phyloP scores from a whole-genome alignment of 1,140 invertebrate species.

The Stegodyphus mimosarum region DNA sequence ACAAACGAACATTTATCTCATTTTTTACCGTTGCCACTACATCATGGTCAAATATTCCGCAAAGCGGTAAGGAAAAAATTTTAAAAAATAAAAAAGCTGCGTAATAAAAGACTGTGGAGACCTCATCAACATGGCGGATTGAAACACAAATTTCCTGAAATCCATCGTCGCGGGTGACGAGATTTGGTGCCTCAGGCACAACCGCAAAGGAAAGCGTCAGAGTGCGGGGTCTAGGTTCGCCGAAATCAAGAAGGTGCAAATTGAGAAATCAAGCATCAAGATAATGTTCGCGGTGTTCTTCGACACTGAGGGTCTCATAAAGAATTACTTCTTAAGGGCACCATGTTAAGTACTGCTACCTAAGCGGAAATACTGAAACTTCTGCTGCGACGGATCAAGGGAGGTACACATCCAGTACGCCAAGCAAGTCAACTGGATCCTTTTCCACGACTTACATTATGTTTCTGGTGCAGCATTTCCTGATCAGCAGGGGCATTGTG shows the following conservation, averaged over 20 bases:
- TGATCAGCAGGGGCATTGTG: not conserved
- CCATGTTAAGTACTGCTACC: conserved; percentile 56
- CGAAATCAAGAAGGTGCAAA: not conserved
- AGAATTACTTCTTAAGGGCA: conserved; percentile 49
- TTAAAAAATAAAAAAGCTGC: too few species aligned
- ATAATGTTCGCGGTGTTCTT: conserved; percentile 54
- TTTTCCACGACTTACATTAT: conserved; percentile 64
- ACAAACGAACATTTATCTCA: too few species aligned
- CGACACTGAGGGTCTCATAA: conserved; percentile 36
- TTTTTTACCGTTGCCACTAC: too few species aligned
- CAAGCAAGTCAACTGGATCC: conserved; percentile 43
- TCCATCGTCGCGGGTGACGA: conserved; percentile 21
- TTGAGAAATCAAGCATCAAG: conserved; percentile 10
- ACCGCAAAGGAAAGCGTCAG: not conserved
- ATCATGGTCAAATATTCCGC: too few species aligned
- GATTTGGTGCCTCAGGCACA: conserved; percentile 7
- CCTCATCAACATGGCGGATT: not conserved
- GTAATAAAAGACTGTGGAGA: not conserved
- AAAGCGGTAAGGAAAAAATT: too few species aligned
- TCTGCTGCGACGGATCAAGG: conserved; percentile 36
- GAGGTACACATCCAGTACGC: conserved; percentile 27
- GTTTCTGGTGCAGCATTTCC: not conserved
- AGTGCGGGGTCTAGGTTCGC: not conserved
- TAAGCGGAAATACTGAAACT: conserved; percentile 51
- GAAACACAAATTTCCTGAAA: conserved; percentile 21